Evolutionary conservation across 2,797 vertebrate species (phyloP).

Genomic region (Macroramphosus scolopax): DNA sequence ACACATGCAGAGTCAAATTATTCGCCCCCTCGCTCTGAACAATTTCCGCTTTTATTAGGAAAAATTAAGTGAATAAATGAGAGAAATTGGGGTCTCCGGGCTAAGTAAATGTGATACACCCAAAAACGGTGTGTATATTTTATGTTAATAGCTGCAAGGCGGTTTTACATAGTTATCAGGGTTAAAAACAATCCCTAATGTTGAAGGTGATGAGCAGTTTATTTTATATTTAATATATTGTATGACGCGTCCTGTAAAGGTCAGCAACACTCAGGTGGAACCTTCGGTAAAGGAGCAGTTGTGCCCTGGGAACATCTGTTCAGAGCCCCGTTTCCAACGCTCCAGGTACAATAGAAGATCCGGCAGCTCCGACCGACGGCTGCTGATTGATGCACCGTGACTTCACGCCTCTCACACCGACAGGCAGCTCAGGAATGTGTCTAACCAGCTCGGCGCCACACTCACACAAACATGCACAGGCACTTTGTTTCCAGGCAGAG

Average conservation of each 20-base stretch:
- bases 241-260: too few species aligned
- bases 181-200: too few species aligned
- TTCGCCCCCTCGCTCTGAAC: constrained; percentile 50
- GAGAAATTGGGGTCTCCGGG: constrained; percentile 25
- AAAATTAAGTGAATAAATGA: constrained; percentile 28
- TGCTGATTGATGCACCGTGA: constrained; percentile 57
- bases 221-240: too few species aligned
- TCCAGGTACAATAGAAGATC: constrained; percentile 26
- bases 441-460: constrained; percentile 30
- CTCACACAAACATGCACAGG: constrained; percentile 33
- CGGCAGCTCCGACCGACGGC: constrained; percentile 33
- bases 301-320: too few species aligned
- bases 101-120: too few species aligned
- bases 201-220: too few species aligned
- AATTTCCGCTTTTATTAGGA: constrained; percentile 45
- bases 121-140: too few species aligned
- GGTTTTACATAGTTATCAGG: too few species aligned
- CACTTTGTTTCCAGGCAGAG: constrained; percentile 46
- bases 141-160: too few species aligned
- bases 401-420: constrained; percentile 44
- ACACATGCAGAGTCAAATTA: constrained; percentile 65
- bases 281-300: too few species aligned
- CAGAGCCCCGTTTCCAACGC: constrained; percentile 27
- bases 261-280: too few species aligned
- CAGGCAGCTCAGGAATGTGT: constrained; percentile 49